Evolutionary conservation across 2,797 vertebrate genomes (phyloP).

Genomic region (Acanthopagrus latus): DNA sequence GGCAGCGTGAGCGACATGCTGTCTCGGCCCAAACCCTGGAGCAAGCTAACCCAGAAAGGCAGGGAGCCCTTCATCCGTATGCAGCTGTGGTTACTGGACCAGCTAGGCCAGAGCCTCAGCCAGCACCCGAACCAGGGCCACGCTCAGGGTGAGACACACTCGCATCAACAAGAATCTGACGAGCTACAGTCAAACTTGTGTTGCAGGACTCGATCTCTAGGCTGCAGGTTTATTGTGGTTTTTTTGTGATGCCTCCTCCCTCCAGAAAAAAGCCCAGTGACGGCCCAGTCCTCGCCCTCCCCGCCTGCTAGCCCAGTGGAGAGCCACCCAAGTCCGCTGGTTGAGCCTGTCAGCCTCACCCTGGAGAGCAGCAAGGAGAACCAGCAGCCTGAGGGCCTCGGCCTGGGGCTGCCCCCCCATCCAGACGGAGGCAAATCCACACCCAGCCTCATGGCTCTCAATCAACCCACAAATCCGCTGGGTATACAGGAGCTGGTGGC

Average conservation of each 20-base stretch:
- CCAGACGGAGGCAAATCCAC: conserved; percentile 84
- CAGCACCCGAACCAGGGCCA: conserved; percentile 82
- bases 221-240: neutral
- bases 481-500: conserved; percentile 98
- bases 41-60: conserved; percentile 98
- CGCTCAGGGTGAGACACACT: conserved; percentile 74
- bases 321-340: conserved; percentile 87
- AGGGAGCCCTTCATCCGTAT: conserved; percentile 99
- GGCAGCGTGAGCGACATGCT: conserved; percentile 99
- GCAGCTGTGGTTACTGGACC: conserved; percentile 98
- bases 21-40: conserved; percentile 98
- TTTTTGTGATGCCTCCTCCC: conserved; percentile 10
- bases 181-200: neutral
- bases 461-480: conserved; percentile 85
- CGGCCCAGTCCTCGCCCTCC: conserved; percentile 90
- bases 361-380: conserved; percentile 98
- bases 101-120: conserved; percentile 91
- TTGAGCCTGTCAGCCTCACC: conserved; percentile 89
- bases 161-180: neutral
- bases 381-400: conserved; percentile 91
- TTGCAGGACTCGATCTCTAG: no score
- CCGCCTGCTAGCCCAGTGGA: conserved; percentile 91
- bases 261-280: conserved; percentile 89
- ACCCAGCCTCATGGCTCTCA: conserved; percentile 76
- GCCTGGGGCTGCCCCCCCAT: conserved; percentile 72